Evolutionary conservation across 2,888 invertebrate species (phyloP), one percentile per base, ranked within the genome.

Genomic region (Chloroclysta siterata): DNA sequence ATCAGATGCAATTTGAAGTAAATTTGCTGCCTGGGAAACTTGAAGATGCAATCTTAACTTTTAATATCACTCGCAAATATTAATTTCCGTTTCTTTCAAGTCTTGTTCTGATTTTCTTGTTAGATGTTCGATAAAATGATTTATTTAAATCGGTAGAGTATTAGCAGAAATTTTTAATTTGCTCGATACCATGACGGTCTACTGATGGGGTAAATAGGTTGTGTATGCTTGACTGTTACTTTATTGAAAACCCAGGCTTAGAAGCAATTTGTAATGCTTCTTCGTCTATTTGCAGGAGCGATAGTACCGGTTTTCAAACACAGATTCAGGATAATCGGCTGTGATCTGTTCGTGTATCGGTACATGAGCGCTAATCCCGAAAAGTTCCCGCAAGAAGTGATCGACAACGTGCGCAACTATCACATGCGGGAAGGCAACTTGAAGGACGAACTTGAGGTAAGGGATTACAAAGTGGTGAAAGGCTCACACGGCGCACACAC

Each of bases 281-380:
- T 17, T 17, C 28, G 17, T 51, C 4, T 51, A 36, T 28, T 63
- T 53, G n/a, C 80, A 94, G 94, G 94, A 7, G 95, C 95, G 0
- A 91, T 94, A 63, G 92, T 98, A 47, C 95, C 95, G 1, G 94
- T 97, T 2, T 96, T 95, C 83, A 94, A 95, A 70, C 96, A 96
- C 82, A 94, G 96, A 46, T 98, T 98, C 84, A 89, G 94, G 71
- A 95, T 98, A 70, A 95, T 94, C 39, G 96, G 96, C 0, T 96
- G 96, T 58, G 97, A 97, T 85, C 89, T 95, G 33, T 96, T 94
- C 79, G 97, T 97, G 33, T 96, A 95, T 81, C 94, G 95, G n/a
- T 96, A 96, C 81, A 95, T 96, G 94, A 93, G 94, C 75, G 94
- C 95, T 33, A 96, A 96, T 83, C 94, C 94, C 0, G 94, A 95